Evolutionary conservation across 2,113 vertebrate species (phyloP).

Genomic region (Microtus oregoni): DNA sequence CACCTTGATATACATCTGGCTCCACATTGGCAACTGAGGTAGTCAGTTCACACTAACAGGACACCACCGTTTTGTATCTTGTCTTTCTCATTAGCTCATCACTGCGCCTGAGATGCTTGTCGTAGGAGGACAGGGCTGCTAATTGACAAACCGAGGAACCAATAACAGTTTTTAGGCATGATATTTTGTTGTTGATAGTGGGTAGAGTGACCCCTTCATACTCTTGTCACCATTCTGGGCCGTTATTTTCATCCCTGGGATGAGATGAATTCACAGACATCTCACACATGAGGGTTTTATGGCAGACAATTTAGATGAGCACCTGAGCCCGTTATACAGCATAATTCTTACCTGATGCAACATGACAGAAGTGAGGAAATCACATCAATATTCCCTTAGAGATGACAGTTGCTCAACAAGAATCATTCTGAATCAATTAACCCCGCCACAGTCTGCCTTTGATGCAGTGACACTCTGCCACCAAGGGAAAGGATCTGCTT

Average conservation of each 20-base stretch:
- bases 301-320: conserved; percentile 79
- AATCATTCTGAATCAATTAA: conserved; percentile 83
- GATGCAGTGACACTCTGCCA: conserved; percentile 76
- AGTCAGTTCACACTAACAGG: background rate
- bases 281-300: conserved; percentile 74
- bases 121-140: background rate
- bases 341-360: conserved; percentile 83
- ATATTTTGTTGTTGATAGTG: background rate
- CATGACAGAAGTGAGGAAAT: conserved; percentile 81
- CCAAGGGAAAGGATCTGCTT: conserved; percentile 59
- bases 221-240: conserved; percentile 48
- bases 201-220: conserved; percentile 34
- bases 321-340: conserved; percentile 81
- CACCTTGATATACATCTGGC: background rate
- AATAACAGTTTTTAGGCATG: background rate
- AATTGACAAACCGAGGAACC: background rate
- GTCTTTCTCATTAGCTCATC: background rate
- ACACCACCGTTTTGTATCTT: background rate
- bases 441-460: conserved; percentile 64
- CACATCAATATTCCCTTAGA: conserved; percentile 80
- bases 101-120: background rate
- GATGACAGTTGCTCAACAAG: conserved; percentile 82
- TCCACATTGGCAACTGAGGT: background rate
- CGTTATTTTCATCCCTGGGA: conserved; percentile 76
- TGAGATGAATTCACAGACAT: conserved; percentile 73